These are phyloP conservation scores for Umimayanthus kanabou DNA, from an alignment of 92 coral and sea anemone species.

Conservation along the genomic window DNA sequence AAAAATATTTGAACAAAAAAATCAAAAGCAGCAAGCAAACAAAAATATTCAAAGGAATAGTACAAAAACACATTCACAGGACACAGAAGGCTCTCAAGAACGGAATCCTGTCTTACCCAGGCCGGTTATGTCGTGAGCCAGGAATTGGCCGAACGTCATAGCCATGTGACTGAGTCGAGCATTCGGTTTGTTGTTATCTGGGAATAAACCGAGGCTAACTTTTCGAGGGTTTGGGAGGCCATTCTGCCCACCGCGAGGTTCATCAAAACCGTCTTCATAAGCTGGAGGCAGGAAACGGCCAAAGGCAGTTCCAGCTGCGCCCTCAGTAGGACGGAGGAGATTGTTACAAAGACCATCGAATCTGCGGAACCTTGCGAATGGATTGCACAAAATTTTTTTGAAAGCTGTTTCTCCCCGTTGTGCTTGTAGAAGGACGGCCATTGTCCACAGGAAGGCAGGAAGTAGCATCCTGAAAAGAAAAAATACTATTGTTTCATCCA, in stretches of 20 bases:
- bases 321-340: conserved; percentile 14
- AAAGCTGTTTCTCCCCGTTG: not conserved
- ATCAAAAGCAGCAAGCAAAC: not conserved
- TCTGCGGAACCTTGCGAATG: conserved; percentile 7
- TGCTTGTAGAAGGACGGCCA: not conserved
- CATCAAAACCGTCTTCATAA: conserved; percentile 19
- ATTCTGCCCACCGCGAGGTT: conserved; percentile 33
- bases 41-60: not conserved
- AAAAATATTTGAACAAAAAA: too few species aligned
- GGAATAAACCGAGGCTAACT: conserved; percentile 41
- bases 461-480: not conserved
- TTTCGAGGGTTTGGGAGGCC: conserved; percentile 53
- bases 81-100: not conserved
- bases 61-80: not conserved
- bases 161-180: conserved; percentile 47
- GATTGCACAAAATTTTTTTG: not conserved
- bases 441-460: not conserved
- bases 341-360: conserved; percentile 48
- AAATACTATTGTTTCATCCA: not conserved
- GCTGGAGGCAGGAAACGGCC: conserved; percentile 39
- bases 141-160: conserved; percentile 54
- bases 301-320: conserved; percentile 24
- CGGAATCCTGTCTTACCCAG: not conserved
- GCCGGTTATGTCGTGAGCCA: conserved; percentile 50
- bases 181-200: not conserved